Percentiles rank a stretch among this genome's conserved stretches.
These are phyloP conservation scores for Cyrtodaria siliqua DNA, from an alignment of 2,888 invertebrate species.

Conservation along the genomic window DNA sequence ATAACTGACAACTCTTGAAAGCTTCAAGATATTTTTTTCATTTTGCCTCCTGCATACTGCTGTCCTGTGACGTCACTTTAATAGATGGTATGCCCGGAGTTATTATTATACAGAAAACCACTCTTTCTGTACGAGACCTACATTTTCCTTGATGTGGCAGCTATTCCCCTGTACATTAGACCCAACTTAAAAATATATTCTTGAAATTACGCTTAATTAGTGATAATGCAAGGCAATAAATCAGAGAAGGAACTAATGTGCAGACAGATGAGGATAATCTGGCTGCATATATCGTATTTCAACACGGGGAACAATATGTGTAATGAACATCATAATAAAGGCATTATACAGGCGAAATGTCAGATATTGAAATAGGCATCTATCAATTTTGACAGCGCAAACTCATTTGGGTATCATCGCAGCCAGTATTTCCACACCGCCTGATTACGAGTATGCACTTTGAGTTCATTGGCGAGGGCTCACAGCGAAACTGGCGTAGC, in stretches of 20 bases:
- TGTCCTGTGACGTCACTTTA: no score
- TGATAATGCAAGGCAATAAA: slow-evolving; percentile 36
- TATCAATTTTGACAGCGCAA: slow-evolving; percentile 56
- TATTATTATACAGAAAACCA: slow-evolving; percentile 3
- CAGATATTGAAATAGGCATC: slow-evolving; percentile 49
- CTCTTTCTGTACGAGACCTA: neutral
- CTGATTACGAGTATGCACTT: neutral
- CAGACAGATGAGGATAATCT: no score
- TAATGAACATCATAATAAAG: slow-evolving; percentile 36
- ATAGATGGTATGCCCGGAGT: no score
- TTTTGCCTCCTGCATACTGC: no score
- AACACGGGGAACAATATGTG: slow-evolving; percentile 15
- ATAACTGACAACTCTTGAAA: no score
- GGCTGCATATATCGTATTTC: no score
- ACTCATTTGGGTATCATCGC: slow-evolving; percentile 47
- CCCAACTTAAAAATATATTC: slow-evolving; percentile 41
- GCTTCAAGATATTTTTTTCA: no score
- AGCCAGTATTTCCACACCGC: no score
- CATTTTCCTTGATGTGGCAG: slow-evolving; percentile 5
- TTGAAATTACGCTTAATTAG: slow-evolving; percentile 32
- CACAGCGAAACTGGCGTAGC: neutral
- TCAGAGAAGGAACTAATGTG: slow-evolving; percentile 12
- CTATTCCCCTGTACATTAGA: slow-evolving; percentile 22
- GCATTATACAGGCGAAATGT: slow-evolving; percentile 55
- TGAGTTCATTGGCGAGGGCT: neutral